Conservation (phyloP, 2,888 invertebrate species). For the Anticlea derivata region DNA sequence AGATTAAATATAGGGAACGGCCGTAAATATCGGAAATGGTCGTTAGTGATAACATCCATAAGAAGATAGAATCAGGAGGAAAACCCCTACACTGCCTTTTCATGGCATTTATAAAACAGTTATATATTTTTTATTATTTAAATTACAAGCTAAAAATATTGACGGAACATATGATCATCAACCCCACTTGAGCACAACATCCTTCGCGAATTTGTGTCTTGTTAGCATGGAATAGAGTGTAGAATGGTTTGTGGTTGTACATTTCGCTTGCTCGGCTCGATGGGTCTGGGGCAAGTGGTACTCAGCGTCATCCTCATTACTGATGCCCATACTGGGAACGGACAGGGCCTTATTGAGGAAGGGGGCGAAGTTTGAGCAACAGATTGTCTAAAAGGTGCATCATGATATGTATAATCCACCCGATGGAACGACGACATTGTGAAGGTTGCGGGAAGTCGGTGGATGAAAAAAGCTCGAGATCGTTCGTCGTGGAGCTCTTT, state of each 20-base stretch:
- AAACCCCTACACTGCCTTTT: neutral
- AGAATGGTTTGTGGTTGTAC: slow-evolving; percentile 25
- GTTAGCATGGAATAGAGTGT: neutral
- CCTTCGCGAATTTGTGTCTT: slow-evolving; percentile 7
- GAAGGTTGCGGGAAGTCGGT: no score
- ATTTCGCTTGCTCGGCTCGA: slow-evolving; percentile 33
- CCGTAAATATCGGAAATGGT: no score
- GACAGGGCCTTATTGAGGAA: slow-evolving; percentile 17
- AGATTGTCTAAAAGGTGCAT: no score
- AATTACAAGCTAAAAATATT: neutral
- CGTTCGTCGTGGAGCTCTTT: no score
- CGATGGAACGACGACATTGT: no score
- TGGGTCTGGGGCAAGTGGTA: slow-evolving; percentile 32
- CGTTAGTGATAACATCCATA: no score
- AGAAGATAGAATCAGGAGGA: no score
- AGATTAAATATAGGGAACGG: no score
- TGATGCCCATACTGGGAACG: slow-evolving; percentile 21
- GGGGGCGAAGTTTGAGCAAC: neutral
- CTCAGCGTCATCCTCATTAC: slow-evolving; percentile 39
- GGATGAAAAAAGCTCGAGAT: no score
- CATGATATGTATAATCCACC: no score
- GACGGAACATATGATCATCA: slow-evolving; percentile 1
- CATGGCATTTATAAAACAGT: neutral
- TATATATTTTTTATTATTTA: neutral
- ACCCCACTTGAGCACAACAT: slow-evolving; percentile 1